Conservation (phyloP, 2,888 invertebrate genomes). For the Tetheella fluctuosa region DNA sequence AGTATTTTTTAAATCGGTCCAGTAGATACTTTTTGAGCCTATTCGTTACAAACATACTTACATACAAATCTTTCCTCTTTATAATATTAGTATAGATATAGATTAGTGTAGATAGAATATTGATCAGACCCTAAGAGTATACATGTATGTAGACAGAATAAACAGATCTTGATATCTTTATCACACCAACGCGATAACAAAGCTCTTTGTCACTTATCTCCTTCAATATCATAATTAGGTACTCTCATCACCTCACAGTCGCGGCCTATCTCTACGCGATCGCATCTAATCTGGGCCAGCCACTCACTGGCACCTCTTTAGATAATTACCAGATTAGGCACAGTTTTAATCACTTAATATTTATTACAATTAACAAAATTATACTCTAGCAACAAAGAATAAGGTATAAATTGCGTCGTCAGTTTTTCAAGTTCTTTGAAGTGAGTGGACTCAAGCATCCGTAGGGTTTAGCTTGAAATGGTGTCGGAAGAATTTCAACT, state of each 20-base stretch:
- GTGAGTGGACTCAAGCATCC: slow-evolving; percentile 6
- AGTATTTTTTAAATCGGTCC: too few species aligned
- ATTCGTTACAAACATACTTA: too few species aligned
- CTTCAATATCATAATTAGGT: slow-evolving; percentile 35
- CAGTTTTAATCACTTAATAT: slow-evolving; percentile 17
- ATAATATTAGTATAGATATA: too few species aligned
- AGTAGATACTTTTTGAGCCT: too few species aligned
- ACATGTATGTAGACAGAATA: neutral
- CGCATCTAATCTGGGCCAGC: slow-evolving; percentile 34
- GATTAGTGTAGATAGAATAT: too few species aligned
- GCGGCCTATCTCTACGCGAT: slow-evolving; percentile 31
- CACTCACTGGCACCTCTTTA: slow-evolving; percentile 32
- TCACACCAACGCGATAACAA: neutral
- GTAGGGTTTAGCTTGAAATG: slow-evolving; percentile 9
- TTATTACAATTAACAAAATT: neutral
- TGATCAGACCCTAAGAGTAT: too few species aligned
- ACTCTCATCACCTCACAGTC: slow-evolving; percentile 20
- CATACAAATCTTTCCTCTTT: too few species aligned
- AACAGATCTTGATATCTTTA: neutral
- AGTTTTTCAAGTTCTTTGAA: slow-evolving; percentile 11
- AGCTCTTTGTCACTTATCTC: slow-evolving; percentile 24
- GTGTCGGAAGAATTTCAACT: slow-evolving; percentile 1
- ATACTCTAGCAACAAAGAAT: neutral
- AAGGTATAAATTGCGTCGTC: neutral
- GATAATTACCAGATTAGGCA: slow-evolving; percentile 41